A percentile compares a stretch with the other conserved stretches of the same genome.
These are phyloP conservation scores for Heliocidaris tuberculata DNA, from an alignment of 35 echinoderm and acorn worm genomes.

Conservation along the genomic window DNA sequence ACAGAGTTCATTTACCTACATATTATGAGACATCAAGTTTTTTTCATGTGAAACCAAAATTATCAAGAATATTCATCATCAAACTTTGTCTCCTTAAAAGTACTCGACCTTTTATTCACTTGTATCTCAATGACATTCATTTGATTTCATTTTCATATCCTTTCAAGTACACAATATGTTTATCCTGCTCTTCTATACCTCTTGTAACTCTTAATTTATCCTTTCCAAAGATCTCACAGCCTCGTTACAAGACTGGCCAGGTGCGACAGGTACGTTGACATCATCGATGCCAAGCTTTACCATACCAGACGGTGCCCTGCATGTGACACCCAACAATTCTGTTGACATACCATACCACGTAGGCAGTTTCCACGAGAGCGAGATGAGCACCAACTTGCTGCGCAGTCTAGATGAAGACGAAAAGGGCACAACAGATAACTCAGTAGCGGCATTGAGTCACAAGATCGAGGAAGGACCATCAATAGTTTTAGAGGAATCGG, in stretches of 20 bases:
- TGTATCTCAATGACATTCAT: too few species aligned
- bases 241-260: conserved; percentile 8
- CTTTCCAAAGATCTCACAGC: conserved; percentile 5
- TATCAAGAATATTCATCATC: too few species aligned
- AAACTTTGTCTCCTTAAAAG: too few species aligned
- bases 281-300: not conserved
- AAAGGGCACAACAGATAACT: not conserved
- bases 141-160: too few species aligned
- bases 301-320: not conserved
- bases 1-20: too few species aligned
- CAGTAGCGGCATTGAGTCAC: not conserved
- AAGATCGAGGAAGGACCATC: conserved; percentile 3
- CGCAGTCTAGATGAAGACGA: conserved; percentile 66
- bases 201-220: not conserved
- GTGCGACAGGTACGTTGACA: not conserved
- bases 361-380: conserved; percentile 65
- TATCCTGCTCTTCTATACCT: not conserved
- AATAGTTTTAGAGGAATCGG: conserved; percentile 49
- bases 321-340: not conserved
- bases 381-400: conserved; percentile 69
- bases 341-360: not conserved
- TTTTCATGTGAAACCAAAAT: too few species aligned
- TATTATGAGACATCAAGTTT: too few species aligned
- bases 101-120: too few species aligned
- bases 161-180: too few species aligned